Conservation (phyloP, 2,888 invertebrate species). For the Drosophila limbata region DNA sequence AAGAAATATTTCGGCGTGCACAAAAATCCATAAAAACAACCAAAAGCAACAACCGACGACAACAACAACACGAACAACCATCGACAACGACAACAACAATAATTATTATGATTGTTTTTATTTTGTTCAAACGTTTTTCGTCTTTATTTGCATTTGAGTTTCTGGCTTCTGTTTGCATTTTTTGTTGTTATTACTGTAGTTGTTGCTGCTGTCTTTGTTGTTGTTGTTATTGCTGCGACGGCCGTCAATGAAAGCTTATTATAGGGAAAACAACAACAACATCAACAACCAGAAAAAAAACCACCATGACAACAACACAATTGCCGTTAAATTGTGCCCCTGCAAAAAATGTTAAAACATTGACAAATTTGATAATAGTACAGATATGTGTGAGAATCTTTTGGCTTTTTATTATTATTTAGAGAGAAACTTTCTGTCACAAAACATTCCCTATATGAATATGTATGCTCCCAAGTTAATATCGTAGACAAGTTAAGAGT, state of each 20-base stretch:
- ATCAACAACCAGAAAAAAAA: slow-evolving; percentile 3
- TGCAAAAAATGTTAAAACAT: slow-evolving; percentile 19
- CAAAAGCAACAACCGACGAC: background rate
- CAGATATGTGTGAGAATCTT: background rate
- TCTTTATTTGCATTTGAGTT: slow-evolving; percentile 36
- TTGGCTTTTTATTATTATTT: background rate
- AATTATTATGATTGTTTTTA: slow-evolving; percentile 46
- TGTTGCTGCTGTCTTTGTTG: slow-evolving; percentile 10
- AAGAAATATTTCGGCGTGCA: slow-evolving; percentile 71
- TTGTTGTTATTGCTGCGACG: background rate
- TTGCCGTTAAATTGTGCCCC: slow-evolving; percentile 24
- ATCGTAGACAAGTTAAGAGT: no score
- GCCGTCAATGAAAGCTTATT: slow-evolving; percentile 23
- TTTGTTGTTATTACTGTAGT: slow-evolving; percentile 8
- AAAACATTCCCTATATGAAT: background rate
- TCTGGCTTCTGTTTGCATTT: slow-evolving; percentile 13
- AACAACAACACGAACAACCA: slow-evolving; percentile 7
- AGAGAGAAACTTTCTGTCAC: background rate
- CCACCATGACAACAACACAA: slow-evolving; percentile 5
- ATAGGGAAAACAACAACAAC: slow-evolving; percentile 7
- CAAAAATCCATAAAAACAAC: slow-evolving; percentile 64
- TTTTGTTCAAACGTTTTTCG: slow-evolving; percentile 36
- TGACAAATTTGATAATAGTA: background rate
- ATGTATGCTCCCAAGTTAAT: background rate
- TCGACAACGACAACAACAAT: slow-evolving; percentile 20